Evolutionary conservation across 2,888 invertebrate genomes (phyloP).

Genomic region (Folsomia candida): DNA sequence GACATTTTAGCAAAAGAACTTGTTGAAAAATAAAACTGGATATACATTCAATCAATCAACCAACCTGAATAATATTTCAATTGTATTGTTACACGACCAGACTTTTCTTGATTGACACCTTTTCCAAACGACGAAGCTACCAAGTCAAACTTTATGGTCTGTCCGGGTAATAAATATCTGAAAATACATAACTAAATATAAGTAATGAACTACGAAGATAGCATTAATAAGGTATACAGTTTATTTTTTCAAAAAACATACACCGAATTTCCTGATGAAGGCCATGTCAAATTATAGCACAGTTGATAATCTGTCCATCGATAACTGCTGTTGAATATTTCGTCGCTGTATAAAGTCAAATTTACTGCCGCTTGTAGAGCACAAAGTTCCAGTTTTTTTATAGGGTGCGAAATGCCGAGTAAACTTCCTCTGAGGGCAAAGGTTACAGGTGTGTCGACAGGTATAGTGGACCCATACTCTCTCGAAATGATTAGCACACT

Average conservation of each 20-base stretch:
- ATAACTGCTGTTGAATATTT: constrained; percentile 24
- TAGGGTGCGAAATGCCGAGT: constrained; percentile 30
- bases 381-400: constrained; percentile 47
- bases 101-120: constrained; percentile 34
- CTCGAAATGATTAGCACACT: constrained; percentile 37
- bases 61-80: constrained; percentile 28
- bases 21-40: too few relatives aligned
- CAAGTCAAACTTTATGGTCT: constrained; percentile 40
- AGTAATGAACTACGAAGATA: too few relatives aligned
- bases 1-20: too few relatives aligned
- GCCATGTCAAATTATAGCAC: constrained; percentile 59
- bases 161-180: constrained; percentile 61
- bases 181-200: too few relatives aligned
- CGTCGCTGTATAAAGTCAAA: constrained; percentile 40
- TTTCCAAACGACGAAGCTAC: constrained; percentile 33
- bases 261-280: constrained; percentile 56
- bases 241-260: too few relatives aligned
- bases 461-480: constrained; percentile 23
- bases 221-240: too few relatives aligned
- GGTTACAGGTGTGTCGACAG: constrained; percentile 31
- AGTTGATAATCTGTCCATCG: constrained; percentile 41
- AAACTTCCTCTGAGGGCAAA: constrained; percentile 36
- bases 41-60: too few relatives aligned
- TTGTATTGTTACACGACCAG: constrained; percentile 32
- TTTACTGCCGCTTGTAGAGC: constrained; percentile 41